These are phyloP conservation scores for Arremon brunneinucha DNA, from an alignment of 2,797 vertebrate species.

Conservation along the genomic window DNA sequence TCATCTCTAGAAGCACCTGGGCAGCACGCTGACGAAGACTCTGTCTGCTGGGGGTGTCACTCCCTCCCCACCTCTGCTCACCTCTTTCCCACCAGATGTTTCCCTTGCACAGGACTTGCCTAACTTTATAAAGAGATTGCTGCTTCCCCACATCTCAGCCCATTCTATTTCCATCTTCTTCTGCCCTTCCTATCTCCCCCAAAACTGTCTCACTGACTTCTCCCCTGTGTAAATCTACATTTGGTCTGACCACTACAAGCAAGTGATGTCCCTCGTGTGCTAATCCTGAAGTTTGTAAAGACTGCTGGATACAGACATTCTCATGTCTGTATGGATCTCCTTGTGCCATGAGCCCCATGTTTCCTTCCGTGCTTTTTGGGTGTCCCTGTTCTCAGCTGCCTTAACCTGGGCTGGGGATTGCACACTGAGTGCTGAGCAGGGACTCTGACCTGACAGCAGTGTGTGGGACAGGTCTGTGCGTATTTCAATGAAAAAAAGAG, in stretches of 20 bases:
- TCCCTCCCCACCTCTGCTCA: background rate
- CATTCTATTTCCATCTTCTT: background rate
- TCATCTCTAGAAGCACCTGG: background rate
- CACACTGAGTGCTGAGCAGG: accelerated
- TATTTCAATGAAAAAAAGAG: background rate
- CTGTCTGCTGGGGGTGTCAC: accelerated
- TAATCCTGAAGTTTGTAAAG: background rate
- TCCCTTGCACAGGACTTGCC: background rate
- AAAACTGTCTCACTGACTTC: background rate
- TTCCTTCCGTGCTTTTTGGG: background rate
- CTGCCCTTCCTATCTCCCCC: background rate
- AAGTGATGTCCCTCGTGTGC: background rate
- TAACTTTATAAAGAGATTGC: background rate
- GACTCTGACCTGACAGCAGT: background rate
- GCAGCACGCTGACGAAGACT: accelerated
- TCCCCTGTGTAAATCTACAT: background rate
- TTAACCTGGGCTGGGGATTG: background rate
- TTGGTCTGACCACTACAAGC: background rate
- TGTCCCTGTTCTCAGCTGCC: background rate
- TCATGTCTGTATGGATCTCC: background rate
- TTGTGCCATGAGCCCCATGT: accelerated
- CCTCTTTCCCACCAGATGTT: background rate
- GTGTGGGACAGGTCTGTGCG: background rate
- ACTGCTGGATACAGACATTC: background rate
- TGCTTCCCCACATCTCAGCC: background rate